Evolutionary conservation across 2,888 invertebrate genomes (phyloP).

Genomic region (Agrochola lota): DNA sequence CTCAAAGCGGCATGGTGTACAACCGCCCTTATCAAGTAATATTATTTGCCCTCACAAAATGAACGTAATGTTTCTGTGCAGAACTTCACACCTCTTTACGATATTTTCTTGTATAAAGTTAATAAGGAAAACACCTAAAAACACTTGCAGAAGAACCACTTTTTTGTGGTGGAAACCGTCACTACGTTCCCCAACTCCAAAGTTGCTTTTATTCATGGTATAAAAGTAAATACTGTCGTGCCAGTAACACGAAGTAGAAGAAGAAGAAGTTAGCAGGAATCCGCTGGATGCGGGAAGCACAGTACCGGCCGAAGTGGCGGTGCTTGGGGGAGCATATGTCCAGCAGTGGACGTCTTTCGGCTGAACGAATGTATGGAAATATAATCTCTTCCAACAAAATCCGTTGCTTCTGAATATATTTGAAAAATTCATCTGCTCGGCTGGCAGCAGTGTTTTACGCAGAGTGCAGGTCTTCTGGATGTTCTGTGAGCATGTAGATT

Average conservation of each 20-base stretch:
- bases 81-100: conserved; percentile 71
- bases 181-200: background rate
- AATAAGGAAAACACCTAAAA: conserved; percentile 55
- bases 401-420: background rate
- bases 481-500: background rate
- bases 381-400: too few species aligned
- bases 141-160: conserved; percentile 25
- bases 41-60: conserved; percentile 39
- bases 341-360: too few species aligned
- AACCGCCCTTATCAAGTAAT: conserved; percentile 13
- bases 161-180: background rate
- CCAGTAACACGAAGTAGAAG: too few species aligned
- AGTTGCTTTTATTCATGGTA: background rate
- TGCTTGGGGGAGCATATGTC: too few species aligned
- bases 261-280: too few species aligned
- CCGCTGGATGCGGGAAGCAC: too few species aligned
- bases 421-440: background rate
- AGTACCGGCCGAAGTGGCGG: too few species aligned
- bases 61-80: conserved; percentile 57
- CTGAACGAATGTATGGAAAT: too few species aligned
- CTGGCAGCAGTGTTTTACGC: background rate
- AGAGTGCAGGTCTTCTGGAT: background rate
- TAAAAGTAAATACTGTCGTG: background rate
- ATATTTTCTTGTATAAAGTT: conserved; percentile 67
- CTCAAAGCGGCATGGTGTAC: background rate